Evolutionary conservation across 2,888 invertebrate genomes (phyloP), one percentile per base, ranked within the genome.

Genomic region (Barypeithes pellucidus): DNA sequence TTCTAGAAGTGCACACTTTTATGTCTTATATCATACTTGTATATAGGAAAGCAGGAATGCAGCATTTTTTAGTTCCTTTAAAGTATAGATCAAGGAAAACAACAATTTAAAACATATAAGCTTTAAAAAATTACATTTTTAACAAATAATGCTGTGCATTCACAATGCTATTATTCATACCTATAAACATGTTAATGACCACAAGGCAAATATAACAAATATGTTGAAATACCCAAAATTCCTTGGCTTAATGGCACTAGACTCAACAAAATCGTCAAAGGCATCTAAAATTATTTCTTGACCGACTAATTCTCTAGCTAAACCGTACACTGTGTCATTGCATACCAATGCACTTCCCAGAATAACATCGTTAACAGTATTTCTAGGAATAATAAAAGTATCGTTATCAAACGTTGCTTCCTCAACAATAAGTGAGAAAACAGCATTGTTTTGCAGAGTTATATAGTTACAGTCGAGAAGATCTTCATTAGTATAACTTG

Each of bases 311-410:
- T 78, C 75, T 65, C 73, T 76, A 12, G 77, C 77, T 22, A 80
- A 67, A n/a, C 78, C 80, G 50, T 78, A 79, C 2, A 79, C 71
- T 50, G 77, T 76, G 29, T 74, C 57, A 11, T 77, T 67, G 52
- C 80, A 80, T 54, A 80, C 72, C 36, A 80, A 59, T 0, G 79
- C 75, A 69, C 79, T 79, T 0, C 79, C 79, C 36, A 69, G 24
- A 45, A 77, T 61, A 14, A 80, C 70, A 24, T 66, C 29, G 7
- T 47, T 18, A 12, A 62, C 33, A 14, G 45, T 39, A 54, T 52
- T 45, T 18, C 33, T 20, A 1, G 61, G 52, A 22, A 72, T 20
- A 8, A 33, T 8, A 41, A 65, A 67, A 0, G 50, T 60, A 11
- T 59, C 29, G 16, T 63, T 43, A 20, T 22, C 14, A 59, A 60